Conservation (phyloP, 2,888 invertebrate species). For the Papilio protenor region DNA sequence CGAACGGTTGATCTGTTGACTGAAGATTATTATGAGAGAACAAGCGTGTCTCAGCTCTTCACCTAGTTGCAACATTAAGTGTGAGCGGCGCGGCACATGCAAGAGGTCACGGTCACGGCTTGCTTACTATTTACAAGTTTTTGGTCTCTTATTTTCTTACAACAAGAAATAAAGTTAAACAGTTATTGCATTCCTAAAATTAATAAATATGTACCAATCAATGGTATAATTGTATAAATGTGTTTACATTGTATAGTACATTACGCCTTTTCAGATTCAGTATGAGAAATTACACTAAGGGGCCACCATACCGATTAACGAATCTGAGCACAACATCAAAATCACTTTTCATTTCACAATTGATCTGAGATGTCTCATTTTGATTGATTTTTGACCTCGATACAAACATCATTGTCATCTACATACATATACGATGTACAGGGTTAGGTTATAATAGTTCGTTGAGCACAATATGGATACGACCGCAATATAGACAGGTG, state of each 20-base stretch:
- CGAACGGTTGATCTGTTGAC: not conserved
- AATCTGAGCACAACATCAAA: not conserved
- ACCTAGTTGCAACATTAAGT: conserved; percentile 20
- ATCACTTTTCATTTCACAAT: not conserved
- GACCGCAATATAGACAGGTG: conserved; percentile 22
- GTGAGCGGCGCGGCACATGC: not conserved
- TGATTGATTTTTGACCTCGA: not conserved
- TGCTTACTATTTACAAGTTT: not conserved
- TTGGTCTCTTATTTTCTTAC: not conserved
- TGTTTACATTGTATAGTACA: too few species aligned
- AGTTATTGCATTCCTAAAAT: too few species aligned
- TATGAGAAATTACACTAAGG: too few species aligned
- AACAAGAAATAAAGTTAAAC: too few species aligned
- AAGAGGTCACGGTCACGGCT: conserved; percentile 11
- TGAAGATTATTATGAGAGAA: not conserved
- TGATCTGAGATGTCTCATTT: not conserved
- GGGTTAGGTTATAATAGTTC: not conserved
- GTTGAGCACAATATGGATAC: not conserved
- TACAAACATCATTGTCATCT: not conserved
- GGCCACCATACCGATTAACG: not conserved
- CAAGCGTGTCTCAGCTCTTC: not conserved
- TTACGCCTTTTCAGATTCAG: not conserved
- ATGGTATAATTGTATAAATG: too few species aligned
- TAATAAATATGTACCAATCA: too few species aligned
- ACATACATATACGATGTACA: not conserved